Percentiles rank a stretch among this genome's conserved stretches.
Conservation (phyloP, 35 echinoderm and acorn worm species). For the Diadema setosum region DNA sequence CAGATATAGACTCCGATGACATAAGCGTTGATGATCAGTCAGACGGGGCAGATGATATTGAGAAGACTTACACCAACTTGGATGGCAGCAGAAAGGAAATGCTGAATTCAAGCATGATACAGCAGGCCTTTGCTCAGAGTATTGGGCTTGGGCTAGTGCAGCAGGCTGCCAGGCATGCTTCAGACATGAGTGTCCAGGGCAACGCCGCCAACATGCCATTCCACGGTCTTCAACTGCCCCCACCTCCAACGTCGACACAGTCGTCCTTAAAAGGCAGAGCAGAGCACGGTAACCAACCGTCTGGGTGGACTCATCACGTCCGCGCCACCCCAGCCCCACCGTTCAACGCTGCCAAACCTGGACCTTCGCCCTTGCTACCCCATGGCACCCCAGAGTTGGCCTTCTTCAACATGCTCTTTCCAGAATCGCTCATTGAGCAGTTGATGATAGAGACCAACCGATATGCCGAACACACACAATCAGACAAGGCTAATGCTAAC, state of each 20-base stretch:
- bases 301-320: neutral
- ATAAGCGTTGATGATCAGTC: constrained; percentile 5
- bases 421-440: neutral
- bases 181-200: neutral
- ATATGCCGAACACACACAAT: neutral
- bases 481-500: neutral
- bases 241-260: neutral
- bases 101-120: neutral
- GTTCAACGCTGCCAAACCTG: constrained; percentile 1
- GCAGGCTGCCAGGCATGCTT: neutral
- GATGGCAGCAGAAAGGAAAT: constrained; percentile 11
- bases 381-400: neutral
- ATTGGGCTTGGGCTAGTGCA: neutral
- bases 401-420: neutral
- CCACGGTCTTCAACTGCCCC: neutral
- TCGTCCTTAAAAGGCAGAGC: neutral
- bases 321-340: neutral
- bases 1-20: constrained; percentile 6
- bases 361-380: neutral
- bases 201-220: neutral
- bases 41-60: neutral
- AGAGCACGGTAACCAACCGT: neutral
- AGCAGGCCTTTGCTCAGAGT: constrained; percentile 8
- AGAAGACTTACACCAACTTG: constrained; percentile 23
- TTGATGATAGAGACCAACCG: constrained; percentile 1